Conservation (phyloP, 30 jellyfish, hydroid and myxozoan species). For the Pseudorhiza aurosa region DNA sequence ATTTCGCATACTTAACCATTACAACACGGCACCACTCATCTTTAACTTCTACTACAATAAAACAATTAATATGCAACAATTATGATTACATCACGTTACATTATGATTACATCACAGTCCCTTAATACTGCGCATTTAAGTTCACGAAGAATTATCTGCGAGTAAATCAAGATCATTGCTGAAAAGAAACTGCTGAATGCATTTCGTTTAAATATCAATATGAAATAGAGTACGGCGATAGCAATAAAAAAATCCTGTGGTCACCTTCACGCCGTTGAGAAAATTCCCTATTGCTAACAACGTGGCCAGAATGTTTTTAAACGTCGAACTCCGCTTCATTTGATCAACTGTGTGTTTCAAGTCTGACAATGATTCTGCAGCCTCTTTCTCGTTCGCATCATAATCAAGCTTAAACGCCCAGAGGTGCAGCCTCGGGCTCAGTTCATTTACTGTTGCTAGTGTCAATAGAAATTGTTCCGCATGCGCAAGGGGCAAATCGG, state of each 20-base stretch:
- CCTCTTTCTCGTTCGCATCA: constrained; percentile 91
- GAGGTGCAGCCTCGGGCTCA: constrained; percentile 87
- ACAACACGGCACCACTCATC: too few relatives aligned
- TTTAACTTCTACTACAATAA: too few relatives aligned
- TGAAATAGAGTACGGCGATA: too few relatives aligned
- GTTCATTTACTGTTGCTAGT: constrained; percentile 92
- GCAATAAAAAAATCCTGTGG: background rate
- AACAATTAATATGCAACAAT: too few relatives aligned
- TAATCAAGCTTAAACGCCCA: constrained; percentile 97
- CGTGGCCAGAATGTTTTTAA: constrained; percentile 80
- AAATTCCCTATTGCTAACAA: constrained; percentile 93
- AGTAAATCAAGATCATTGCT: too few relatives aligned
- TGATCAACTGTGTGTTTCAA: constrained; percentile 73
- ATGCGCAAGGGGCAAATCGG: constrained; percentile 98
- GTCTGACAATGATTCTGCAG: constrained; percentile 95
- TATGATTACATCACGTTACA: too few relatives aligned
- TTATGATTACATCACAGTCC: too few relatives aligned
- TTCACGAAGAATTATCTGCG: too few relatives aligned
- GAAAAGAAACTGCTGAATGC: too few relatives aligned
- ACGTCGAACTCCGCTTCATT: constrained; percentile 71
- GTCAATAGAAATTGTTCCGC: constrained; percentile 95
- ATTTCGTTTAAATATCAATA: too few relatives aligned
- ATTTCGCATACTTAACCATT: too few relatives aligned
- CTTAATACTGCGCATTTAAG: too few relatives aligned
- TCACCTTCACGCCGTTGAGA: constrained; percentile 95